Conservation (phyloP, 1,140 invertebrate genomes). For the Nebria ingens region DNA sequence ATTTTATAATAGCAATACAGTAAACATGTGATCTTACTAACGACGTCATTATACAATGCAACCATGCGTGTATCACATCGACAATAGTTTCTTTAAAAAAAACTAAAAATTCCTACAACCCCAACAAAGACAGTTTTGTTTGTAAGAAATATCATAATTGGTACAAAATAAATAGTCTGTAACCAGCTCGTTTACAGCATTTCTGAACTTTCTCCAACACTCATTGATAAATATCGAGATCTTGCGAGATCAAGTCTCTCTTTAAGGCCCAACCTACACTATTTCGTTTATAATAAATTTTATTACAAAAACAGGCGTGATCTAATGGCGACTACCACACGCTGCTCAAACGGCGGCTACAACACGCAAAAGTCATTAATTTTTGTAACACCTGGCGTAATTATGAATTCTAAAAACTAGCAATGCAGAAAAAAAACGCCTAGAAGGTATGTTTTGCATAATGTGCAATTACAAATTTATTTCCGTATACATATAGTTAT, state of each 20-base stretch:
- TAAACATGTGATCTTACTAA: not conserved
- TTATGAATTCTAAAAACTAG: no score
- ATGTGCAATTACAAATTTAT: no score
- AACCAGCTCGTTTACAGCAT: no score
- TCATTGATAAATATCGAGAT: not conserved
- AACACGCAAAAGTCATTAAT: not conserved
- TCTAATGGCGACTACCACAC: not conserved
- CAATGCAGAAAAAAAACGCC: no score
- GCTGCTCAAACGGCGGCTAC: not conserved
- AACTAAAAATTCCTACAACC: no score
- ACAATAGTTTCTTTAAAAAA: not conserved
- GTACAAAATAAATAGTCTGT: no score
- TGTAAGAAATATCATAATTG: no score
- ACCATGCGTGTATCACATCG: not conserved
- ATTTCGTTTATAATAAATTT: not conserved
- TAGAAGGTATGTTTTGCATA: no score
- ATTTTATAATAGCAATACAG: constrained; percentile 3
- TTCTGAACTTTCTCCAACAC: not conserved
- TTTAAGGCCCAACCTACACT: not conserved
- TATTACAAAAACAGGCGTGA: not conserved
- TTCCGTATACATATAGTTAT: no score
- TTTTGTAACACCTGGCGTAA: not conserved
- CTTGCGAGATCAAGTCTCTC: not conserved
- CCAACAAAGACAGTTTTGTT: no score
- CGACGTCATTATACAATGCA: not conserved